Conservation (phyloP, 2,113 vertebrate genomes). For the Hypomesus transpacificus region DNA sequence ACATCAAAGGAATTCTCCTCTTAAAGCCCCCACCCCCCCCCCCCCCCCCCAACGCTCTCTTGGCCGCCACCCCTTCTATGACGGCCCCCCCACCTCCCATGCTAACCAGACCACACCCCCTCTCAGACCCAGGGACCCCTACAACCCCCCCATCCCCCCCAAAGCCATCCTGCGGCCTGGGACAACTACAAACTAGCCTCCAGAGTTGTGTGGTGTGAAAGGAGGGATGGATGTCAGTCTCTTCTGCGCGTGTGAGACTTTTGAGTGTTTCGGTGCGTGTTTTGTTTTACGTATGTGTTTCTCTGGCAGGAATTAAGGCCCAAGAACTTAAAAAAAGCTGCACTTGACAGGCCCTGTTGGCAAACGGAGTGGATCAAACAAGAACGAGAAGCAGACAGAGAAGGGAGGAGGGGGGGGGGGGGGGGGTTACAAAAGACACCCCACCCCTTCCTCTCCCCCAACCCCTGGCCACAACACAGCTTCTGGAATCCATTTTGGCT, state of each 20-base stretch:
- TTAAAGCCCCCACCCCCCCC: constrained; percentile 9
- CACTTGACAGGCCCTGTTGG: constrained; percentile 32
- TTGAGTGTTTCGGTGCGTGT: too few relatives aligned
- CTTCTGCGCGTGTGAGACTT: too few relatives aligned
- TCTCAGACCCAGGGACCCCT: not conserved
- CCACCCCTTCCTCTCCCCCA: not conserved
- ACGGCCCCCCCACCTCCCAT: constrained; percentile 17
- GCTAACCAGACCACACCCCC: not conserved
- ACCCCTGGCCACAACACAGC: not conserved
- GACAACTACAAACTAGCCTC: not conserved
- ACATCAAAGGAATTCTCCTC: constrained; percentile 52
- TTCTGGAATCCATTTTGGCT: constrained; percentile 39
- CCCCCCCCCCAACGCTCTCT: not conserved
- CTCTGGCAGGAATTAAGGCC: constrained; percentile 40
- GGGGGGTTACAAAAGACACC: constrained; percentile 12
- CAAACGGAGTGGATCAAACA: constrained; percentile 26
- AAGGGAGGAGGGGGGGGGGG: not conserved
- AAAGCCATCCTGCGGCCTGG: not conserved
- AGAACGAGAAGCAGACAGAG: constrained; percentile 42
- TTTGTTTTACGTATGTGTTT: too few relatives aligned
- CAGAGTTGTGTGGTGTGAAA: not conserved
- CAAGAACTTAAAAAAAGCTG: constrained; percentile 40
- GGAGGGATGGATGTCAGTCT: not conserved
- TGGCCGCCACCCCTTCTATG: constrained; percentile 9
- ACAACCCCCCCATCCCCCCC: not conserved